Percentiles rank a stretch among this genome's conserved stretches.
Evolutionary conservation across 1,140 invertebrate genomes (phyloP).

Genomic region (Aphelenchoides fujianensis): DNA sequence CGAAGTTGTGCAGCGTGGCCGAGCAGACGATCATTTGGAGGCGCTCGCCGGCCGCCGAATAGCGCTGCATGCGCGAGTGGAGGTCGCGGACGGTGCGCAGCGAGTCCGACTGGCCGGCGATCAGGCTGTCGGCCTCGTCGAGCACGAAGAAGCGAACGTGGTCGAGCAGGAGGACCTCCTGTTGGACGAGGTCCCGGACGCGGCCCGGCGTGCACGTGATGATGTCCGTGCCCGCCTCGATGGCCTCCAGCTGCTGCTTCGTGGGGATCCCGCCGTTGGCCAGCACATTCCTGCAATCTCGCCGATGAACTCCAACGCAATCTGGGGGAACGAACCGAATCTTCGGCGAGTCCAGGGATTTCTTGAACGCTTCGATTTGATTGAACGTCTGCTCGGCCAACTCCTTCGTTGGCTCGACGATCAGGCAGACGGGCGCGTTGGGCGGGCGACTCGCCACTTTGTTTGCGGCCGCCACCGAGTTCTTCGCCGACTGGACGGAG

Average conservation of each 20-base stretch:
- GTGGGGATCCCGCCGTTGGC: conserved; percentile 85
- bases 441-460: conserved; percentile 27
- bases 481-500: too few relatives aligned
- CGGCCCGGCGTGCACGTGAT: conserved; percentile 92
- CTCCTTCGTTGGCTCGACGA: conserved; percentile 82
- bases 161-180: conserved; percentile 75
- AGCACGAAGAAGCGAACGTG: conserved; percentile 88
- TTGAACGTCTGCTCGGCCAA: conserved; percentile 87
- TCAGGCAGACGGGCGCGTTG: conserved; percentile 58
- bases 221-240: conserved; percentile 83
- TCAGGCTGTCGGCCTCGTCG: conserved; percentile 92
- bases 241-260: conserved; percentile 80
- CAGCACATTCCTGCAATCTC: conserved; percentile 70
- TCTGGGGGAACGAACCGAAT: conserved; percentile 64
- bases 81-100: conserved; percentile 67
- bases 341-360: conserved; percentile 76
- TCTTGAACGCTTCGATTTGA: conserved; percentile 87
- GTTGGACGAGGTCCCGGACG: conserved; percentile 85
- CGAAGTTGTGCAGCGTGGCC: conserved; percentile 92
- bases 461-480: too few relatives aligned
- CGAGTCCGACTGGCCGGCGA: conserved; percentile 76
- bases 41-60: conserved; percentile 82
- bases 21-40: conserved; percentile 92
- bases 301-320: background rate
- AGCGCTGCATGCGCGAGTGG: conserved; percentile 83